Evolutionary conservation across 1,140 invertebrate species (phyloP), one percentile per base, ranked within the genome.

Genomic region (Papilio polyxenes): DNA sequence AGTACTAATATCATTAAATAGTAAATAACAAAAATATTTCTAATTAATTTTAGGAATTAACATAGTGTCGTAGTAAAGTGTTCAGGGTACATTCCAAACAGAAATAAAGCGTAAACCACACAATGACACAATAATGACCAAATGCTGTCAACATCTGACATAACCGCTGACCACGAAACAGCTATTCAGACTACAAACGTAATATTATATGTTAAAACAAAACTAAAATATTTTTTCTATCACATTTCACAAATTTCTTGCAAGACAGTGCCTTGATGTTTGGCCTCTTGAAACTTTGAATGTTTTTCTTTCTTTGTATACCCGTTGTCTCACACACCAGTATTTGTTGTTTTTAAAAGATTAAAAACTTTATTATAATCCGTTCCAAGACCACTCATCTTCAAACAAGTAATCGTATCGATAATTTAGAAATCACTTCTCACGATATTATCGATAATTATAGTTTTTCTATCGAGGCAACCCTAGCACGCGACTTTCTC

Each of bases 381-480:
- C 3, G 40, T 7, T 44, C 7, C 40, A 44, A 44, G 7, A 44
- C 3, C 65, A 31, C 37, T 40, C 17, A 37, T 44, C 72, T 15
- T 48, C 11, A 75, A 48, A 75, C 44, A 44, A 48, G 37, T 51
- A 48, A 75, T 51, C n/a, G 48, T 75, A 75, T 75, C 74, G 44
- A 44, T 44, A 20, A 40, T 48, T 48, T 75, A 75, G 75, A 75
- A 49, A 75, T 77, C 17, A 17, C 44, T 49, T 31, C 75, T n/a
- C 48, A 53, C 75, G 75, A 49, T 49, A 53, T 77, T 53, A 76
- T 31, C 75, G 20, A n/a, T 77, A 77, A 56, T 77, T 53, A 53
- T 15, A 56, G 3, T 77, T 77, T 77, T 53, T 77, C 75, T 77
- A 77, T 49, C 20, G 13, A 15, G 11, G 23, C 75, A 51, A 77